Evolutionary conservation across 2,888 invertebrate species (phyloP).

Genomic region (Drosophila subsilvestris): DNA sequence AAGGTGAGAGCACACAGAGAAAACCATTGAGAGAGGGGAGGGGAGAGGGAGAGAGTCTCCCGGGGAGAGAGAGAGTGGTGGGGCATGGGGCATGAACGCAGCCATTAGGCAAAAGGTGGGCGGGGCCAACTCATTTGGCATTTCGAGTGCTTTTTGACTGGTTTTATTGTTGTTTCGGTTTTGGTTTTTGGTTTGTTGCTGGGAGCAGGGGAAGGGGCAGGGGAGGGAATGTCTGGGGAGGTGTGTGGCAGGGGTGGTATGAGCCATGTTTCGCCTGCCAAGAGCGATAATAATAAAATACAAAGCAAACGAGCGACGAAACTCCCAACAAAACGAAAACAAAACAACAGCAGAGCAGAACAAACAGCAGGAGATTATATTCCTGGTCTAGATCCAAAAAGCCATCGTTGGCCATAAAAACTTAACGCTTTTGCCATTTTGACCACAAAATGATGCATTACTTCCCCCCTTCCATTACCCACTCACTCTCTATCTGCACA

Average conservation of each 20-base stretch:
- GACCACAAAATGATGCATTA: constrained; percentile 78
- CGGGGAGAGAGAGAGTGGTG: constrained; percentile 19
- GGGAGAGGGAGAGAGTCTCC: not conserved
- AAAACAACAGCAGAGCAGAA: constrained; percentile 21
- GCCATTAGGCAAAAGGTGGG: constrained; percentile 72
- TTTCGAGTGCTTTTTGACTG: constrained; percentile 80
- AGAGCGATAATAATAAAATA: constrained; percentile 78
- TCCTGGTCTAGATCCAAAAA: constrained; percentile 76
- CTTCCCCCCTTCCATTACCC: not conserved
- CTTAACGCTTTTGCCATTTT: constrained; percentile 80
- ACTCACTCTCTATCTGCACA: constrained; percentile 10
- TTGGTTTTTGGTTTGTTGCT: constrained; percentile 32
- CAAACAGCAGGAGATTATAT: constrained; percentile 53
- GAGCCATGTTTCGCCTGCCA: constrained; percentile 59
- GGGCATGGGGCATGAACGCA: constrained; percentile 37
- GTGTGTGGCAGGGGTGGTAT: not conserved
- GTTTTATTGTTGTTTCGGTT: constrained; percentile 73
- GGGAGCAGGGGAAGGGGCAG: constrained; percentile 3
- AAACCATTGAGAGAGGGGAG: not conserved
- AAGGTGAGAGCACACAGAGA: constrained; percentile 60
- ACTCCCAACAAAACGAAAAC: constrained; percentile 45
- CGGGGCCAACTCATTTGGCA: constrained; percentile 72
- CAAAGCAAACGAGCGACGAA: constrained; percentile 69
- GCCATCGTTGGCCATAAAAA: constrained; percentile 74
- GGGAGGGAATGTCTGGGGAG: not conserved